A percentile compares a stretch with the other conserved stretches of the same genome.
Conservation (phyloP, 1,140 invertebrate genomes). For the Pseudachorutes palmiensis region DNA sequence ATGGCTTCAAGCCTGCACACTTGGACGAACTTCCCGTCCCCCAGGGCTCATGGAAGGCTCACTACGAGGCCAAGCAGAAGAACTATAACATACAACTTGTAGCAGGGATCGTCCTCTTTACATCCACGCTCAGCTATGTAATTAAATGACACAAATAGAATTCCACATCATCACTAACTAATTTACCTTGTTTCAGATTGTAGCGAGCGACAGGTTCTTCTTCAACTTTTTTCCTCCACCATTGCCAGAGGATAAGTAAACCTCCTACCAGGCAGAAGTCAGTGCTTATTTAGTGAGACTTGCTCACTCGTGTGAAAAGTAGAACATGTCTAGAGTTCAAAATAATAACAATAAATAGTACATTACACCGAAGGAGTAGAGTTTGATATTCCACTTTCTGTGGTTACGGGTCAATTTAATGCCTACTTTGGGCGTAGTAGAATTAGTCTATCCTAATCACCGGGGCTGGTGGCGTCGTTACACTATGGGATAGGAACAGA, state of each 20-base stretch:
- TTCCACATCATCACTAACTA: not conserved
- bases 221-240: constrained; percentile 7
- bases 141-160: constrained; percentile 30
- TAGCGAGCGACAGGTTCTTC: not conserved
- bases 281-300: too few species aligned
- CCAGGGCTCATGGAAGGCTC: constrained; percentile 60
- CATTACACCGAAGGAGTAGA: too few species aligned
- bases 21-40: constrained; percentile 65
- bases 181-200: not conserved
- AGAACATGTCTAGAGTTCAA: too few species aligned
- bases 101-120: constrained; percentile 50
- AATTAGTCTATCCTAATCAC: too few species aligned
- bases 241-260: constrained; percentile 1
- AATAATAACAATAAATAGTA: too few species aligned
- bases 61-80: constrained; percentile 53
- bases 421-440: too few species aligned
- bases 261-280: not conserved
- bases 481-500: too few species aligned
- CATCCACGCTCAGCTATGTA: constrained; percentile 53
- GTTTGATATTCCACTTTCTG: too few species aligned
- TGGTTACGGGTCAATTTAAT: too few species aligned
- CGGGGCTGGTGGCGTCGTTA: too few species aligned
- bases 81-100: constrained; percentile 58
- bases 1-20: not conserved
- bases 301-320: too few species aligned